phyloP scores from a whole-genome alignment of 2,797 vertebrate genomes.

The Diplodus sargus region DNA sequence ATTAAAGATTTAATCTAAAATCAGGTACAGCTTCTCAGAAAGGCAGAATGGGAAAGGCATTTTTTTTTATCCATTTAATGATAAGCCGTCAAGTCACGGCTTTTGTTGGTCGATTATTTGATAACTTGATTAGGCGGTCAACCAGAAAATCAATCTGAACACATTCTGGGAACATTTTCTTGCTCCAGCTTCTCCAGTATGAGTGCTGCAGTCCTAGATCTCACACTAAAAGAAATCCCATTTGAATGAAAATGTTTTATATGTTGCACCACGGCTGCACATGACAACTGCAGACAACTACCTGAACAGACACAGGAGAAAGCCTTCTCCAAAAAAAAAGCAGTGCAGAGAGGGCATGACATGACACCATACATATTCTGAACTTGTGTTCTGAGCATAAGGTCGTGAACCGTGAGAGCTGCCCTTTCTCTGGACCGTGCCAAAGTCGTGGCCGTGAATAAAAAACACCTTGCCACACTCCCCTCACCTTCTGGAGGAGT shows the following conservation, averaged over 20 bases:
- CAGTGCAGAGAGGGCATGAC: slow-evolving; percentile 22
- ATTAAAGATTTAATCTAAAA: neutral
- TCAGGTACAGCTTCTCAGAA: no score
- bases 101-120: neutral
- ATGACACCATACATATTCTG: slow-evolving; percentile 44
- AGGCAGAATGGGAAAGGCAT: no score
- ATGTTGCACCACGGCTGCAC: slow-evolving; percentile 6
- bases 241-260: neutral
- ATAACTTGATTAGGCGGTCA: neutral
- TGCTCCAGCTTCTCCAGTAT: neutral
- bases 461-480: slow-evolving; percentile 47
- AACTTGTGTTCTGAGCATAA: slow-evolving; percentile 49
- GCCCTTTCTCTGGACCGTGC: slow-evolving; percentile 43
- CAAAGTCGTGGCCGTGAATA: slow-evolving; percentile 56
- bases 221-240: neutral
- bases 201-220: neutral
- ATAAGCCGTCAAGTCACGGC: neutral
- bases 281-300: neutral
- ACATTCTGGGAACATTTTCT: neutral
- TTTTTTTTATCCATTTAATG: neutral
- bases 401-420: slow-evolving; percentile 54
- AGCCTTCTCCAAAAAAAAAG: neutral
- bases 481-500: slow-evolving; percentile 45
- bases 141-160: neutral
- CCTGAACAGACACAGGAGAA: neutral